Evolutionary conservation across 2,888 invertebrate species (phyloP).

Genomic region (Xestobium rufovillosum): DNA sequence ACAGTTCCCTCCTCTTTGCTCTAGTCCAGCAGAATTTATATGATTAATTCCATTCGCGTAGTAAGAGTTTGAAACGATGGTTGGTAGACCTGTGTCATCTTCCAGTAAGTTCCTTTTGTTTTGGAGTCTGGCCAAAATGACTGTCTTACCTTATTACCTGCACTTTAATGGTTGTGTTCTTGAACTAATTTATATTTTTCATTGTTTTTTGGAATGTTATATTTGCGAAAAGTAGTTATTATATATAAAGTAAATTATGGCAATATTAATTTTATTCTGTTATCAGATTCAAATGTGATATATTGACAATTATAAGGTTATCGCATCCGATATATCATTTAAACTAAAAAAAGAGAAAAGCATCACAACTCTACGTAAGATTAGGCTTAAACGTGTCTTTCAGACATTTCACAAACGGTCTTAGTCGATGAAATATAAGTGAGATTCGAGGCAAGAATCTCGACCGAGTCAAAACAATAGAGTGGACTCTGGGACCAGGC

Average conservation of each 20-base stretch:
- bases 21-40: slow-evolving; percentile 39
- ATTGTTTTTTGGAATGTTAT: slow-evolving; percentile 25
- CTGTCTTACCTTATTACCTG: slow-evolving; percentile 29
- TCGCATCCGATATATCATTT: slow-evolving; percentile 33
- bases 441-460: too few relatives aligned
- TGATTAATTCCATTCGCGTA: slow-evolving; percentile 33
- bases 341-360: too few relatives aligned
- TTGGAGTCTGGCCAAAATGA: slow-evolving; percentile 26
- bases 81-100: too few relatives aligned
- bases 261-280: slow-evolving; percentile 31
- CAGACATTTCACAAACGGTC: slow-evolving; percentile 28
- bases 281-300: slow-evolving; percentile 34
- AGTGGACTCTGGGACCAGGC: slow-evolving; percentile 49
- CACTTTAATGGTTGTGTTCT: slow-evolving; percentile 35
- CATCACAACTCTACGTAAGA: too few relatives aligned
- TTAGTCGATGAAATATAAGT: slow-evolving; percentile 21
- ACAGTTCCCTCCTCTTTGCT: slow-evolving; percentile 44
- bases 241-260: slow-evolving; percentile 29
- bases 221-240: slow-evolving; percentile 18
- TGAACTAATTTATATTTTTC: slow-evolving; percentile 28
- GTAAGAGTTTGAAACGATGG: too few relatives aligned
- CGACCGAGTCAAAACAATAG: too few relatives aligned
- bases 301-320: slow-evolving; percentile 38
- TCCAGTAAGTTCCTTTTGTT: slow-evolving; percentile 31
- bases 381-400: slow-evolving; percentile 25